Conservation (phyloP, 1,140 invertebrate genomes). For the Epicauta chinensis region DNA sequence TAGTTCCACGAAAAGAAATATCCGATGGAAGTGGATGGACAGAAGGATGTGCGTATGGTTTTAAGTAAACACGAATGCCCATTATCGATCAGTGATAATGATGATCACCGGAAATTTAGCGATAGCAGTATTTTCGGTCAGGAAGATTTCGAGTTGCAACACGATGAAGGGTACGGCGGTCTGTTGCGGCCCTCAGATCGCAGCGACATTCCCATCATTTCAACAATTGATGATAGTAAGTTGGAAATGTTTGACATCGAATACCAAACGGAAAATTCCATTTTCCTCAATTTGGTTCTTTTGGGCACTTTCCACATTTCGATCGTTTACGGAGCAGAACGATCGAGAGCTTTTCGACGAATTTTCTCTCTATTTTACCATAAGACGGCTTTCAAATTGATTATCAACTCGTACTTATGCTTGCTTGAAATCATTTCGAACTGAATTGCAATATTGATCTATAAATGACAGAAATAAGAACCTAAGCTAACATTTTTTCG, state of each 20-base stretch:
- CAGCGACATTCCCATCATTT: conserved; percentile 69
- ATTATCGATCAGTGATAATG: conserved; percentile 17
- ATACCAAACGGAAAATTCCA: background rate
- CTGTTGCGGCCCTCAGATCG: conserved; percentile 33
- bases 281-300: too few species aligned
- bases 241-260: conserved; percentile 44
- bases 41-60: conserved; percentile 32
- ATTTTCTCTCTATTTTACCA: too few species aligned
- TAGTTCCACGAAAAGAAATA: conserved; percentile 48
- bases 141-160: background rate
- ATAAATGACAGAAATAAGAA: too few species aligned
- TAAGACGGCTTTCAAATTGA: too few species aligned
- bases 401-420: too few species aligned
- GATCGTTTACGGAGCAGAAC: too few species aligned
- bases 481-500: too few species aligned
- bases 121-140: too few species aligned
- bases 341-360: too few species aligned
- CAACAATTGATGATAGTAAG: conserved; percentile 55
- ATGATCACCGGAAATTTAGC: background rate
- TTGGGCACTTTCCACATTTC: too few species aligned
- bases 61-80: conserved; percentile 38
- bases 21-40: conserved; percentile 44
- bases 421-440: too few species aligned
- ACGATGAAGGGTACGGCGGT: background rate
- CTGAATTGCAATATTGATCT: too few species aligned